Evolutionary conservation across 53 echinoderm and acorn worm genomes (phyloP), one percentile per base, ranked within the genome.

Genomic region (Patiria pectinifera): DNA sequence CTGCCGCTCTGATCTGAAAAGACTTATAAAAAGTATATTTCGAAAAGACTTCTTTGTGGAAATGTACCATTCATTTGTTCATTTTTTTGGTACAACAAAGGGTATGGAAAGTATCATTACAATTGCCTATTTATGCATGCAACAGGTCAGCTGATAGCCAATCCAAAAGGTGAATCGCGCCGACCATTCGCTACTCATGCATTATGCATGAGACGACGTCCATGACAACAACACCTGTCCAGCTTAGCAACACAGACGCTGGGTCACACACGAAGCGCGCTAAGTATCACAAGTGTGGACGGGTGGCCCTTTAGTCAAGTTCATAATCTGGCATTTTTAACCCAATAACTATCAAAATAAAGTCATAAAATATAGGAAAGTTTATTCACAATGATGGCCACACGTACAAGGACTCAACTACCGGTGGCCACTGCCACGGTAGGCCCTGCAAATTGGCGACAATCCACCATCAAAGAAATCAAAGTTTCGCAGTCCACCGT

Each of bases 341-440:
- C 76, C 16, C 53, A 23, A 48, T 19, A 58, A 82, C 25, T 19
- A n/a, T 43, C 63, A 25, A 21, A 71, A 48, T 23, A 93, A 63
- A 66, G 62, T 87, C 60, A 58, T 6, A 11, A 78, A 71, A 79
- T 11, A 10, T 12, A 43, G 59, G n/a, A 26, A 25, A 60, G 24
- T 63, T 53, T 76, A 71, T 83, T 80, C 80, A 96, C 94, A 85
- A 99, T 97, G 99, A 94, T 97, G 94, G 95, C 97, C 82, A 95
- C 95, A 85, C 95, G 93, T 43, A 83, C 94, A 18, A 89, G 97
- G 81, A 91, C 99, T 21, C 93, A 94, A 49, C 87, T 99, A 72
- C 97, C 99, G 24, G 92, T 99, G 45, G 97, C 99, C 26, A 99
- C 99, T 45, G 99, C 99, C 24, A 96, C 94, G 35, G 95, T 99